Conservation (phyloP, 2,888 invertebrate species). For the Tubulanus polymorphus region DNA sequence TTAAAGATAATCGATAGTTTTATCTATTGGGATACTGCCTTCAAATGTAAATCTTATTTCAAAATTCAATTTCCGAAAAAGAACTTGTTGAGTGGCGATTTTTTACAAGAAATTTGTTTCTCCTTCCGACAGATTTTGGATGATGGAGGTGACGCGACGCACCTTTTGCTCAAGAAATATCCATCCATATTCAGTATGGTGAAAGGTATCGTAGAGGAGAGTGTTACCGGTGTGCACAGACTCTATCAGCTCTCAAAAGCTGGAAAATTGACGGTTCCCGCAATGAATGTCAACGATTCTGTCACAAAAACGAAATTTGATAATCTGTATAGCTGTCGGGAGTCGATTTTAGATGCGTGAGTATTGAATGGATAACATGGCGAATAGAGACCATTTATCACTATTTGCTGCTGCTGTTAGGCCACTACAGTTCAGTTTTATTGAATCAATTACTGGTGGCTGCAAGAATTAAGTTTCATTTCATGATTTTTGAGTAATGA, state of each 20-base stretch:
- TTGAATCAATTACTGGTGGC: too few species aligned
- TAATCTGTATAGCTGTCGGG: slow-evolving; percentile 92
- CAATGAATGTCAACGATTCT: slow-evolving; percentile 98
- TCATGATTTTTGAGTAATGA: too few species aligned
- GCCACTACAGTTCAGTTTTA: too few species aligned
- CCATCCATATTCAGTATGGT: slow-evolving; percentile 84
- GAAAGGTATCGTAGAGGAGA: slow-evolving; percentile 95
- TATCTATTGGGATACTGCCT: too few species aligned
- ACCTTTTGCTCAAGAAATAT: slow-evolving; percentile 93
- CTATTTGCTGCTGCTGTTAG: slow-evolving; percentile 2
- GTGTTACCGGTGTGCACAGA: slow-evolving; percentile 96
- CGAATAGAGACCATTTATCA: too few species aligned
- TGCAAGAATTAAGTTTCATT: too few species aligned
- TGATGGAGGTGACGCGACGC: slow-evolving; percentile 95
- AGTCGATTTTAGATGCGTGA: slow-evolving; percentile 76
- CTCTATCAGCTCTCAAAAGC: slow-evolving; percentile 93
- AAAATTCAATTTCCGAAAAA: too few species aligned
- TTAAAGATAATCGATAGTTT: too few species aligned
- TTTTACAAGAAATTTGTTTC: neutral
- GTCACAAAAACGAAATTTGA: slow-evolving; percentile 98
- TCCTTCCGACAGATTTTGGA: slow-evolving; percentile 69
- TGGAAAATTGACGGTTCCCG: slow-evolving; percentile 88
- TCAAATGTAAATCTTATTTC: too few species aligned
- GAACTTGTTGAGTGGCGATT: too few species aligned
- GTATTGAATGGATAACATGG: slow-evolving; percentile 49